phyloP scores from a whole-genome alignment of 2,797 vertebrate species.

The Eupleurogrammus muticus region DNA sequence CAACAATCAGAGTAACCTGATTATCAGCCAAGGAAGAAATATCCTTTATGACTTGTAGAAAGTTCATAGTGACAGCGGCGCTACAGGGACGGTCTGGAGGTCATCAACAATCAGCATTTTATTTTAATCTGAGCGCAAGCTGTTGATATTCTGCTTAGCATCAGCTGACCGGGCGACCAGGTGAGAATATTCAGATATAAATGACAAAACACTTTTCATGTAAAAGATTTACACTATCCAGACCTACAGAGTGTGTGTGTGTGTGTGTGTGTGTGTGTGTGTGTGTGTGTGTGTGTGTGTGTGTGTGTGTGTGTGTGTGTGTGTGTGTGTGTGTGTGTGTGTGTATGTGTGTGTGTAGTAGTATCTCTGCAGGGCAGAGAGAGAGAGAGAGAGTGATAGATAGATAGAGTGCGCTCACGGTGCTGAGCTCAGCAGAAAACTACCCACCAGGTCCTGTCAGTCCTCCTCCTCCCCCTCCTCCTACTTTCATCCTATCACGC shows the following conservation, averaged over 20 bases:
- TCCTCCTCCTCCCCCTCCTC: constrained; percentile 45
- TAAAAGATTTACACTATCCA: too few species aligned
- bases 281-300: constrained; percentile 30
- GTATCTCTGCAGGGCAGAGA: constrained; percentile 57
- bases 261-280: not conserved
- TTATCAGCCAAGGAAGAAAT: too few species aligned
- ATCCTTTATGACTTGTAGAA: too few species aligned
- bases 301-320: constrained; percentile 31
- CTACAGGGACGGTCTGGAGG: too few species aligned
- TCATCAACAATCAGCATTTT: too few species aligned
- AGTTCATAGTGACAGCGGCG: too few species aligned
- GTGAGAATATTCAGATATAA: too few species aligned
- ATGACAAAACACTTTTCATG: too few species aligned
- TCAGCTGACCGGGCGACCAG: too few species aligned
- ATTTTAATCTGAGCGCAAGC: too few species aligned
- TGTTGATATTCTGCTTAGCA: too few species aligned
- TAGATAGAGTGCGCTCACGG: constrained; percentile 42
- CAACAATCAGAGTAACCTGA: too few species aligned
- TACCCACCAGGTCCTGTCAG: constrained; percentile 76
- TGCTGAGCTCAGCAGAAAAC: constrained; percentile 76
- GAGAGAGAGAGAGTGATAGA: constrained; percentile 45
- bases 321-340: constrained; percentile 29
- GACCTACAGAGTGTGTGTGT: not conserved
- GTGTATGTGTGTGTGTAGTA: constrained; percentile 32
- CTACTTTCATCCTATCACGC: constrained; percentile 73